Percentiles rank a stretch among this genome's conserved stretches.
Evolutionary conservation across 2,888 invertebrate genomes (phyloP).

Genomic region (Amiota mariae): DNA sequence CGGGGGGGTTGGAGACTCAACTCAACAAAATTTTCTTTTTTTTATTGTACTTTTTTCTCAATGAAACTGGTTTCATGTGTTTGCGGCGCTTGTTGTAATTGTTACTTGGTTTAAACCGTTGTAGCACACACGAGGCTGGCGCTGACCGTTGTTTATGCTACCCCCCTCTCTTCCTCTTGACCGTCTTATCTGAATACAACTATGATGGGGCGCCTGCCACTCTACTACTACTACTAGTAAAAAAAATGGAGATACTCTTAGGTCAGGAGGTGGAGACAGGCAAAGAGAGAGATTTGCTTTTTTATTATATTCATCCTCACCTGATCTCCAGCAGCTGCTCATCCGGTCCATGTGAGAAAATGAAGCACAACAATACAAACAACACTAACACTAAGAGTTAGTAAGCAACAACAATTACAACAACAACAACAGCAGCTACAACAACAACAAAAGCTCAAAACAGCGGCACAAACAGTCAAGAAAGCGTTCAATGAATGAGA

Average conservation of each 20-base stretch:
- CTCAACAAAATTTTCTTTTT: constrained; percentile 55
- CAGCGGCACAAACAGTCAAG: constrained; percentile 13
- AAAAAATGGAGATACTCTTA: too few relatives aligned
- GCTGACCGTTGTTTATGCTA: too few relatives aligned
- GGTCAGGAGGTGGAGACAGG: too few relatives aligned
- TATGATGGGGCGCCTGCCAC: constrained; percentile 2
- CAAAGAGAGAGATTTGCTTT: constrained; percentile 13
- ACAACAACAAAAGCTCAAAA: neutral
- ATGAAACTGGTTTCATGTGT: constrained; percentile 70
- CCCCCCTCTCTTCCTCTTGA: too few relatives aligned
- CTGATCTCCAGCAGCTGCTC: constrained; percentile 70
- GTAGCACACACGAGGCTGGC: constrained; percentile 13
- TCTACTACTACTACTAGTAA: too few relatives aligned
- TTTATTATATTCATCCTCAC: constrained; percentile 70
- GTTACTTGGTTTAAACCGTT: constrained; percentile 33
- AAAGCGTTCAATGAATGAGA: constrained; percentile 39
- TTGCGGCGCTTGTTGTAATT: constrained; percentile 35
- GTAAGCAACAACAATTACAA: neutral
- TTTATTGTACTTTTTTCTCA: constrained; percentile 67
- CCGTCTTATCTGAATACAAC: too few relatives aligned
- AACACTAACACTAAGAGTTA: neutral
- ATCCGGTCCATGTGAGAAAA: constrained; percentile 66
- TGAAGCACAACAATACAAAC: constrained; percentile 38
- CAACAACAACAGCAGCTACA: neutral
- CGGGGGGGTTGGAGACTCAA: neutral